Evolutionary conservation across 2,888 invertebrate genomes (phyloP), one percentile per base, ranked within the genome.

Genomic region (Drosophila cognata): DNA sequence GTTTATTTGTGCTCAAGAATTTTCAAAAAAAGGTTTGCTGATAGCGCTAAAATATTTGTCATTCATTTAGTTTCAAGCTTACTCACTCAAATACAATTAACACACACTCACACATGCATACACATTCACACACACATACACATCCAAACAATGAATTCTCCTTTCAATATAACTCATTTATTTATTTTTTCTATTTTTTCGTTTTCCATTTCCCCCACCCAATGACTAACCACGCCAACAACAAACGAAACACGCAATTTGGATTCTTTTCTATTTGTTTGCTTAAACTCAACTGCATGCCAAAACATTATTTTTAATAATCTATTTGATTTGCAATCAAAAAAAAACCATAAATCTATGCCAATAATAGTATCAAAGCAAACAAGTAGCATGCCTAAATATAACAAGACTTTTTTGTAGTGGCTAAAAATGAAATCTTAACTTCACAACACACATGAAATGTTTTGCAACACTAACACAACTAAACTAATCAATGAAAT

Each of bases 321-420:
- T 35, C 33, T 55, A 62, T 51, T n/a, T 46, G 7, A 46, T 46
- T 46, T 46, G 8, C 46, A 52, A 60, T 21, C 21, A 10, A 25
- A 36, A 25, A 59, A 35, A 28, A 31, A 29, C 29, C n/a, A 4
- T 38, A 11, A 25, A 71, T n/a, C 25, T 41, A 55, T 55, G 64
- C 36, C 53, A 62, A 64, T 48, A 52, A 60, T 50, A 84, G 84
- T 53, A 89, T 81, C 41, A 76, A 84, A 74, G 88, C 88, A 55
- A 77, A 13, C 75, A 84, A 89, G 50, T 89, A 84, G 81, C 77
- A 80, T 71, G 78, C 48, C 55, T 77, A 46, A 46, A 28, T 28
- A 76, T 21, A 56, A 60, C 60, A 71, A 63, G 29, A 58, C 56
- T 38, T 43, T 29, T 71, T 57, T 71, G 62, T 63, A 65, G 38